phyloP scores from a whole-genome alignment of 2,888 invertebrate genomes.

The Nineta flava region DNA sequence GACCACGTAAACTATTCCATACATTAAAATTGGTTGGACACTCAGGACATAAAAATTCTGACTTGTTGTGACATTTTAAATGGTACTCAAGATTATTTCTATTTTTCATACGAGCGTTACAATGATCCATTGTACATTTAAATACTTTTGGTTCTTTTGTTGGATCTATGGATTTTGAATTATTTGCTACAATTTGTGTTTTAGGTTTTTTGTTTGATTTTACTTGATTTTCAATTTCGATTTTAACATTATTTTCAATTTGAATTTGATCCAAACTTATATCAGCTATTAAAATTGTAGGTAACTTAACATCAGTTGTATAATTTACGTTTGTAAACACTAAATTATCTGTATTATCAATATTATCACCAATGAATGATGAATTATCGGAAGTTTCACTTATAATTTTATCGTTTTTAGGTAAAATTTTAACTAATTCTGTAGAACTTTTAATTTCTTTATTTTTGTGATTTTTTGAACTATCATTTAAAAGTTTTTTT shows the following conservation, averaged over 20 bases:
- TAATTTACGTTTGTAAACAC: not conserved
- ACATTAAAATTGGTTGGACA: conserved; percentile 38
- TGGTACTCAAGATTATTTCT: conserved; percentile 46
- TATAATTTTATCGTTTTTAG: not conserved
- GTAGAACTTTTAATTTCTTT: not conserved
- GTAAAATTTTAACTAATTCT: not conserved
- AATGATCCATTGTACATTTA: conserved; percentile 36
- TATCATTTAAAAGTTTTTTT: not conserved
- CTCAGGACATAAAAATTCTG: conserved; percentile 43
- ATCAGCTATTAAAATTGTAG: not conserved
- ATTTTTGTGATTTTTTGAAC: not conserved
- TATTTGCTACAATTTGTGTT: conserved; percentile 25
- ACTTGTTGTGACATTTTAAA: conserved; percentile 37
- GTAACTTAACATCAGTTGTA: not conserved
- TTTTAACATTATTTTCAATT: not conserved
- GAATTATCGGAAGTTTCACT: not conserved
- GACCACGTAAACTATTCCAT: conserved; percentile 57
- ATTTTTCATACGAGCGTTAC: conserved; percentile 38
- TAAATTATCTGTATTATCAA: not conserved
- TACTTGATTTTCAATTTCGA: not conserved
- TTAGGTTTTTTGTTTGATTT: conserved; percentile 21
- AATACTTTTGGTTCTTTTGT: conserved; percentile 16
- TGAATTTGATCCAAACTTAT: not conserved
- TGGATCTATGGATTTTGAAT: conserved; percentile 21
- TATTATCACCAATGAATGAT: not conserved